Percentiles rank a stretch among this genome's conserved stretches.
Evolutionary conservation across 2,113 vertebrate genomes (phyloP).

Genomic region (Aphyosemion australe): DNA sequence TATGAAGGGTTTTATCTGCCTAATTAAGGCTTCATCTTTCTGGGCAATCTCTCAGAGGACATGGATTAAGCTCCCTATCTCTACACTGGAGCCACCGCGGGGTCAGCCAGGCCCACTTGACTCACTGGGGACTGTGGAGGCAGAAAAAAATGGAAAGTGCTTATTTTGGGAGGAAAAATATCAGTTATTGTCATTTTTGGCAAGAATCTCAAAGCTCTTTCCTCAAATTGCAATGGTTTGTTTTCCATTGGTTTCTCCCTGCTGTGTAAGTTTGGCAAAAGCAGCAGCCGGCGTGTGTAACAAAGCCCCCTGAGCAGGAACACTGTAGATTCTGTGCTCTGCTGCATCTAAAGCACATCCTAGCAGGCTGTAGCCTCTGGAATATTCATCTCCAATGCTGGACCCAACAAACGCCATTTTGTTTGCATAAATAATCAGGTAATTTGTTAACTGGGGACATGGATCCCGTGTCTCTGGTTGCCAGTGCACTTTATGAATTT

Average conservation of each 20-base stretch:
- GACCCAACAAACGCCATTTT: constrained; percentile 27
- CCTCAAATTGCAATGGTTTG: neutral
- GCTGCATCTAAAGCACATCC: neutral
- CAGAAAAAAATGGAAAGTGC: neutral
- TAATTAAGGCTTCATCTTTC: constrained; percentile 80
- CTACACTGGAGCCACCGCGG: constrained; percentile 47
- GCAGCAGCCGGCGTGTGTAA: neutral
- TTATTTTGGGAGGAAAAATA: constrained; percentile 3
- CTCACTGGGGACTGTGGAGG: constrained; percentile 15
- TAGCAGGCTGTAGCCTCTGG: constrained; percentile 5
- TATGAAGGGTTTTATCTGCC: constrained; percentile 73
- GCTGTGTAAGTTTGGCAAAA: neutral
- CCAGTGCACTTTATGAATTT: constrained; percentile 45
- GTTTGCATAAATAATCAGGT: constrained; percentile 51
- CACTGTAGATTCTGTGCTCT: neutral
- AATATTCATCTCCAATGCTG: constrained; percentile 38
- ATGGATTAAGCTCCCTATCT: constrained; percentile 73
- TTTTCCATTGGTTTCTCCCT: constrained; percentile 2
- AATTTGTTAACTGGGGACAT: constrained; percentile 26
- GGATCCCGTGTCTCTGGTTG: constrained; percentile 43
- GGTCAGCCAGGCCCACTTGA: constrained; percentile 37
- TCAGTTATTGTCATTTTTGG: neutral
- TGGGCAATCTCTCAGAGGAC: constrained; percentile 74
- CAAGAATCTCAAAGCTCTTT: neutral
- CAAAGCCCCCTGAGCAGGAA: constrained; percentile 2